Conservation (phyloP, 2,113 vertebrate species). For the Herpetotheres cachinnans region DNA sequence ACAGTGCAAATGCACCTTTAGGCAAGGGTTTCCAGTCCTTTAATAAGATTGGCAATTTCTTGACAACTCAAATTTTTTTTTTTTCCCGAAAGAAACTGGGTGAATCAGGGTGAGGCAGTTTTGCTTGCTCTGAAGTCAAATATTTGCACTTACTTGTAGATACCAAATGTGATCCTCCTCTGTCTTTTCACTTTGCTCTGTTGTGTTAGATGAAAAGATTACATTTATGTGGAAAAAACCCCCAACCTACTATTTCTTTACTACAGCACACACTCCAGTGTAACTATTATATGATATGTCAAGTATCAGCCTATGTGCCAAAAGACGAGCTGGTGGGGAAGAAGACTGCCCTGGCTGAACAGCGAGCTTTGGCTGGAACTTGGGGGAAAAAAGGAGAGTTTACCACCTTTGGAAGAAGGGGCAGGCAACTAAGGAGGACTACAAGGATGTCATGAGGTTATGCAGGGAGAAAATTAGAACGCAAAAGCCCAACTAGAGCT, state of each 20-base stretch:
- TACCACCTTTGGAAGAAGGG: too few relatives aligned
- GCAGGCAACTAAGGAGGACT: too few relatives aligned
- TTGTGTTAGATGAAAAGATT: neutral
- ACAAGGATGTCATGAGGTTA: too few relatives aligned
- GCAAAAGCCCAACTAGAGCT: too few relatives aligned
- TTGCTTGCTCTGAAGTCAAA: neutral
- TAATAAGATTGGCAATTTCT: constrained; percentile 13
- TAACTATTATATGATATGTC: neutral
- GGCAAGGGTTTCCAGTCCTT: constrained; percentile 15
- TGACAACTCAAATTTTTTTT: neutral
- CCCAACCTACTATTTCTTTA: neutral
- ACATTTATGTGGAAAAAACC: neutral
- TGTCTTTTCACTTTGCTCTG: neutral
- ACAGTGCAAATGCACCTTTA: constrained; percentile 12
- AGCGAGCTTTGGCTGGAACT: too few relatives aligned
- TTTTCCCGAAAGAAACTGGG: neutral
- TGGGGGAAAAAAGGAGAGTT: too few relatives aligned
- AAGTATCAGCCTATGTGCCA: neutral
- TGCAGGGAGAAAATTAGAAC: too few relatives aligned
- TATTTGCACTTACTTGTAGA: neutral
- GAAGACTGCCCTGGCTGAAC: too few relatives aligned
- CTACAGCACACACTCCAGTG: neutral
- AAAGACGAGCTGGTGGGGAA: too few relatives aligned
- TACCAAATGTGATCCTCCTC: neutral
- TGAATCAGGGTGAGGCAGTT: neutral